Evolutionary conservation across 1,140 invertebrate genomes (phyloP).

Genomic region (Babylonia areolata): DNA sequence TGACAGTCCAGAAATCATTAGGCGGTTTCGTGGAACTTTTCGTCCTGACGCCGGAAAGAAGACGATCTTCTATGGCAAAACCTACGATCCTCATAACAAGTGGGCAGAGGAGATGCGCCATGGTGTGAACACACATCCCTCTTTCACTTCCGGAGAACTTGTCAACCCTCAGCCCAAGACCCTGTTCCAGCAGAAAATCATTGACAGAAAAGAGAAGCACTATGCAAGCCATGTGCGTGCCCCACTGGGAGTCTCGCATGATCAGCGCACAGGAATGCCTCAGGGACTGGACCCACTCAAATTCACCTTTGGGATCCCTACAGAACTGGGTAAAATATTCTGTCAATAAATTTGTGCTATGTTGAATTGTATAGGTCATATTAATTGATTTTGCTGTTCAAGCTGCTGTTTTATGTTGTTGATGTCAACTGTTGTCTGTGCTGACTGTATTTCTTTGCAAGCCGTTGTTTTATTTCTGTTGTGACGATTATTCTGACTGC

Average conservation of each 20-base stretch:
- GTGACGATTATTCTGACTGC: no score
- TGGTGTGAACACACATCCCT: conserved; percentile 68
- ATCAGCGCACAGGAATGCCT: conserved; percentile 67
- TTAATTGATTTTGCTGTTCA: no score
- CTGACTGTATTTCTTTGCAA: no score
- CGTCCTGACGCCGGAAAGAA: conserved; percentile 71
- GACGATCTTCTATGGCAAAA: conserved; percentile 73
- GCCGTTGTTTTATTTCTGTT: no score
- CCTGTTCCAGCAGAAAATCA: conserved; percentile 65
- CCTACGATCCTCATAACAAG: conserved; percentile 70
- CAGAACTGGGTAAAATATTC: conserved; percentile 66
- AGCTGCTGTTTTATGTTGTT: no score
- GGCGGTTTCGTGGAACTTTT: conserved; percentile 67
- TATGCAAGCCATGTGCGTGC: conserved; percentile 67
- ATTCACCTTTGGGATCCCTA: conserved; percentile 73
- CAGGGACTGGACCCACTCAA: conserved; percentile 57
- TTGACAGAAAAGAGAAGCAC: conserved; percentile 69
- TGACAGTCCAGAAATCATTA: conserved; percentile 69
- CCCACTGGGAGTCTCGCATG: conserved; percentile 71
- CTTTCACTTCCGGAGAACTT: conserved; percentile 62
- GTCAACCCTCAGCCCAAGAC: conserved; percentile 71
- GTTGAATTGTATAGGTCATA: no score
- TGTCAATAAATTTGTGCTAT: no score
- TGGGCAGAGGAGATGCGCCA: conserved; percentile 73
- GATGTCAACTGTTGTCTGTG: no score